Base-by-base conservation (phyloP, 2,797 vertebrate species). In the Spondyliosoma cantharus region DNA sequence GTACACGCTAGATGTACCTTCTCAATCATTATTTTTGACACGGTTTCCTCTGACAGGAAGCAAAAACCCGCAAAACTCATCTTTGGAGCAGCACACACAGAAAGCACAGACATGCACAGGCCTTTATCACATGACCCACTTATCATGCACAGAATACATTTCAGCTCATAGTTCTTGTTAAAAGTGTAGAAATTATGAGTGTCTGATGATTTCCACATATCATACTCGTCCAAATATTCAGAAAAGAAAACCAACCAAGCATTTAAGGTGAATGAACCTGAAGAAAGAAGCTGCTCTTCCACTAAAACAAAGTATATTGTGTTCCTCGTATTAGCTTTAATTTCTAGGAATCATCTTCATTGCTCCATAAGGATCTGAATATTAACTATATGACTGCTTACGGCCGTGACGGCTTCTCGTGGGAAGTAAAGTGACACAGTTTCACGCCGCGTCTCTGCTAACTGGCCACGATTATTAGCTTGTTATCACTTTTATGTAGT, bases 21-120 rank as follows among this genome's bases (percentile, higher is more conserved):
- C 42, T 46, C 9, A 45, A 7, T 66, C 67, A 27, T 58, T 56
- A 53, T 71, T 71, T 81, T 22, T 79, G 13, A 37, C 59, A 43
- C 37, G 0, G 62, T 63, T 87, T 90, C 81, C 71, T 84, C 16
- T 81, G 4, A 75, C 84, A 91, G 89, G 89, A 89, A 92, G 66
- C 63, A 4, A 60, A 74, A 80, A 56, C 80, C 80, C 71, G 70
- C 14, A 71, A 29, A 59, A 32, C 42, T 46, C 20, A 32, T 19
- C 24, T 56, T 56, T 56, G 13, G 8, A 74, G 22, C 22, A 52
- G 50, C 37, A 45, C 2, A 45, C 5, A 48, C 14, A n/a, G 1
- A 75, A 52, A 37, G 1, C 7, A n/a, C n/a, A n/a, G 4, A 50
- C 3, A 48, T 22, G 15, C 43, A 16, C 19, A 59, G 37, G 43